Evolutionary conservation across 2,113 vertebrate species (phyloP), one percentile per base, ranked within the genome.

Genomic region (Onychostoma macrolepis): DNA sequence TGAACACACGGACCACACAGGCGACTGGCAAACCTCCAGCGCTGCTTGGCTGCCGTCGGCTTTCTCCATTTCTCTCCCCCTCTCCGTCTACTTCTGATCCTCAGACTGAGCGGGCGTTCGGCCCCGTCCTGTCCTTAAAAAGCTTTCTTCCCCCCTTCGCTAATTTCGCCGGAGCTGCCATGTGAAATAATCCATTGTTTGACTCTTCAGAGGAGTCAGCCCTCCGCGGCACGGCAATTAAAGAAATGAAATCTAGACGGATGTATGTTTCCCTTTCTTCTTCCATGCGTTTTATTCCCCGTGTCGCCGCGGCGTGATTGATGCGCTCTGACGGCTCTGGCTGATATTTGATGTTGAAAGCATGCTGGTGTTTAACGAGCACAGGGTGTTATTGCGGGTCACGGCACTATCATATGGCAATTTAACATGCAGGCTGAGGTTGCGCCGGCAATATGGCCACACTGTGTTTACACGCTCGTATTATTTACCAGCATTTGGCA

Each of bases 121-220:
- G 86, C 79, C 88, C 88, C 85, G 80, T 88, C 88, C 83, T 81
- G 78, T 84, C 69, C 83, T 85, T 86, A 43, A 72, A 69, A 63
- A 71, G 53, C 78, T 71, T 87, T 78, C 48, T 82, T 58, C 36
- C 71, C 69, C 71, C 38, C 30, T 76, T 87, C 76, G 30, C 84
- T 90, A 90, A 90, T 90, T 90, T 87, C 76, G 61, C 74, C 65
- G 65, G 87, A 85, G 79, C 91, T 86, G 91, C 92, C 92, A 93
- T 90, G 90, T 94, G 89, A 94, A 94, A 94, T 94, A 91, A 93
- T 94, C 93, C 92, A 94, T 93, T 94, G 92, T 93, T 93, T 94
- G 88, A 89, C 89, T 90, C 91, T 78, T 90, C 88, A 87, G 90
- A 93, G 91, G 91, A 53, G 88, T 89, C 67, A n/a, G 63, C 78